A percentile compares a stretch with the other conserved stretches of the same genome.
Conservation (phyloP, 2,113 vertebrate genomes). For the Pristiophorus japonicus region DNA sequence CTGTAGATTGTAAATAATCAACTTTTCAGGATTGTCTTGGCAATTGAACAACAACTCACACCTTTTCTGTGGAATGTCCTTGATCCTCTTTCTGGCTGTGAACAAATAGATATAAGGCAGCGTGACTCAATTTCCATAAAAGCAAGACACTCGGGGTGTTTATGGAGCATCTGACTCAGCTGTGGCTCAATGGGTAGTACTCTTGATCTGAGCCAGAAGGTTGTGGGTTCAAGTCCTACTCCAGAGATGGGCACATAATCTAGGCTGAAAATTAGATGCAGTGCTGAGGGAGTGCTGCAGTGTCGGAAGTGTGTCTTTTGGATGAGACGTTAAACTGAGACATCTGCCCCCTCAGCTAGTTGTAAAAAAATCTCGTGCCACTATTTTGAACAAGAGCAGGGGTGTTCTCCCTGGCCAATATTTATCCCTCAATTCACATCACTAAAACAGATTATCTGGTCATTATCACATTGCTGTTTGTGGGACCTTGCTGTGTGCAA, state of each 20-base stretch:
- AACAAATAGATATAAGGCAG: not conserved
- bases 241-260: too few relatives aligned
- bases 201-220: too few relatives aligned
- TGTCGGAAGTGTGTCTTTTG: too few relatives aligned
- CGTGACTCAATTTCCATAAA: not conserved
- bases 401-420: too few relatives aligned
- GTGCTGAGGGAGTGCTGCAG: too few relatives aligned
- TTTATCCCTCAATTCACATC: too few relatives aligned
- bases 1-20: not conserved
- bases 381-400: too few relatives aligned
- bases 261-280: too few relatives aligned
- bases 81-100: not conserved
- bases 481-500: not conserved
- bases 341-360: too few relatives aligned
- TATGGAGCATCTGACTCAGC: not conserved
- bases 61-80: not conserved
- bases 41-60: not conserved
- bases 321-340: too few relatives aligned
- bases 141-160: not conserved
- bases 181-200: not conserved
- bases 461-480: not conserved
- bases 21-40: not conserved
- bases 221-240: too few relatives aligned
- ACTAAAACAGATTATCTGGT: not conserved
- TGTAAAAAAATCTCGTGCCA: too few relatives aligned